Base-by-base conservation (phyloP, 2,888 invertebrate species). In the Diarsia dahlii region DNA sequence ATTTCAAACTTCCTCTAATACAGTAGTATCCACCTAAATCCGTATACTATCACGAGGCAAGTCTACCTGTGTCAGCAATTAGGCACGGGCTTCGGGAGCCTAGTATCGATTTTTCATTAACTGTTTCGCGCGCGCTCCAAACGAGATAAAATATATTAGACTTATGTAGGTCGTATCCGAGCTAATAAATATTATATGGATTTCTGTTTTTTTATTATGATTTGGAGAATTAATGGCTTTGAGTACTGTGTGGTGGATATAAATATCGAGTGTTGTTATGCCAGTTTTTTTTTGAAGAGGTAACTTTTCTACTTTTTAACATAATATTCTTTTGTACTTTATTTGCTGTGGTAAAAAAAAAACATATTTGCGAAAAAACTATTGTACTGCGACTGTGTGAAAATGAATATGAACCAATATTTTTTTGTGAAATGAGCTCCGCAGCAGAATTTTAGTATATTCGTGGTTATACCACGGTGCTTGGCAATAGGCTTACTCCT, bases 21-120 rank as follows among this genome's bases (percentile, higher is more conserved):
- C 23, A 56, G 45, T 34, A 56, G 45, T 34, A 34, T 0, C 48
- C 45, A 45, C 45, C n/a, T 77, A 64, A 54, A 74, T 9, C 54
- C 52, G 13, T 60, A 39, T 8, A 23, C 45, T 66, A 60, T 76
- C 2, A n/a, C 18, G 9, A 65, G 68, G 56, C 52, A 45, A 66
- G 71, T 62, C 12, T 81, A 70, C 68, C 56, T 71, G 60, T 67
- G 69, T 46, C 58, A 76, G 58, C 76, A 72, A 84, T 84, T 60
- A 84, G 54, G 62, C 9, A 67, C 65, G 66, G 48, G 71, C 72
- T 80, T 72, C 76, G 78, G 68, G 63, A 73, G 68, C 48, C 52
- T 71, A 54, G 39, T 80, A 87, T 87, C 65, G 87, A 88, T 88
- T 88, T 81, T 84, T 87, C 80, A 87, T 88, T 88, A 84, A 74